phyloP scores from a whole-genome alignment of 2,113 vertebrate species.

The Lota lota region DNA sequence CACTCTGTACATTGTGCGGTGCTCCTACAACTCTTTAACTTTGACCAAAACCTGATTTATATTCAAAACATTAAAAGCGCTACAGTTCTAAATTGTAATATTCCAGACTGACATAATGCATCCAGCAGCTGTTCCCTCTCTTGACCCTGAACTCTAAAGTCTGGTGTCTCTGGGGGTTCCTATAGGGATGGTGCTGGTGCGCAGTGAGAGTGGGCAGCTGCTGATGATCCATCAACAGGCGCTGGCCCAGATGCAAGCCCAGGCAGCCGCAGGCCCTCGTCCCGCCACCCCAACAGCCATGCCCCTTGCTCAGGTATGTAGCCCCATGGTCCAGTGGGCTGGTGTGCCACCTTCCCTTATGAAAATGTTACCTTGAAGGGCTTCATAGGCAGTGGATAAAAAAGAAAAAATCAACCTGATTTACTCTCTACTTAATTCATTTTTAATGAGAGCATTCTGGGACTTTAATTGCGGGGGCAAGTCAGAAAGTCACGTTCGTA shows the following conservation, averaged over 20 bases:
- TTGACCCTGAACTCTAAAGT: not conserved
- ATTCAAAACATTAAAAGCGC: no score
- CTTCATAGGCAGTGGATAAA: no score
- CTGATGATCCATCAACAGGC: constrained; percentile 94
- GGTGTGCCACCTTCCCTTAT: not conserved
- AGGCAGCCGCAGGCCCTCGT: constrained; percentile 82
- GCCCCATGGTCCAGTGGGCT: not conserved
- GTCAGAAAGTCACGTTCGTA: no score
- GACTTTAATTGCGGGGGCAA: no score
- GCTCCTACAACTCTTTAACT: no score
- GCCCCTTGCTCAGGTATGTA: constrained; percentile 81
- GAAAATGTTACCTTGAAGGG: not conserved
- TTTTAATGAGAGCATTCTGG: no score
- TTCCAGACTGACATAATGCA: not conserved
- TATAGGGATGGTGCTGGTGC: constrained; percentile 93
- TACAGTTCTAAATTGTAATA: no score
- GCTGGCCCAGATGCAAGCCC: constrained; percentile 90
- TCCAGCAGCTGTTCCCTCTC: not conserved
- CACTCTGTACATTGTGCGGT: no score
- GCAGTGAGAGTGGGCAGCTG: constrained; percentile 92
- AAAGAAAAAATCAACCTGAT: no score
- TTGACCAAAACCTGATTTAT: no score
- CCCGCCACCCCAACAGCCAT: constrained; percentile 83
- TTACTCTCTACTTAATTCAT: no score
- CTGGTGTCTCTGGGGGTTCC: not conserved